These are phyloP conservation scores for Dunckerocampus dactyliophorus DNA, from an alignment of 2,113 vertebrate genomes.

Conservation along the genomic window DNA sequence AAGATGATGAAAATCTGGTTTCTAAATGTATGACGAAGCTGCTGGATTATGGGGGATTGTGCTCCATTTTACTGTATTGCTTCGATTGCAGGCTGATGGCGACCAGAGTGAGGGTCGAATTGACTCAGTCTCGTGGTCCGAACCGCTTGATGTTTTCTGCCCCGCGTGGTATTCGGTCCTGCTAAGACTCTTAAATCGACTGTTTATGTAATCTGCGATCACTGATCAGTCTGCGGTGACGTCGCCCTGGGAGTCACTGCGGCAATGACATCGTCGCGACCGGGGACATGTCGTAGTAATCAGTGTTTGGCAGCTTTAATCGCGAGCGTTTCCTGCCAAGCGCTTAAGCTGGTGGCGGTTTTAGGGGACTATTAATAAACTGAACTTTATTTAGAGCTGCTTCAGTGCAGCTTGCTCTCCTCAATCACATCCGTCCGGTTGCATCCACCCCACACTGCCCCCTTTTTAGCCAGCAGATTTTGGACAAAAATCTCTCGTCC, in stretches of 20 bases:
- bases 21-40: conserved; percentile 49
- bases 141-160: conserved; percentile 5
- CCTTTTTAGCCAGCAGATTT: conserved; percentile 17
- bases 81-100: conserved; percentile 38
- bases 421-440: background rate
- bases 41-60: conserved; percentile 65
- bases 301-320: conserved; percentile 57
- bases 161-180: background rate
- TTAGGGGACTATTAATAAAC: conserved; percentile 46
- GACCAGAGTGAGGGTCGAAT: conserved; percentile 23
- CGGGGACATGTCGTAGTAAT: conserved; percentile 46
- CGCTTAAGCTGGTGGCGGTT: conserved; percentile 52
- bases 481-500: background rate
- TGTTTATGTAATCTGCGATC: conserved; percentile 31
- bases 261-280: conserved; percentile 33
- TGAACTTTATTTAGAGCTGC: conserved; percentile 28
- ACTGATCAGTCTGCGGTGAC: conserved; percentile 32
- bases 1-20: conserved; percentile 56
- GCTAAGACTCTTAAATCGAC: conserved; percentile 6
- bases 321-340: conserved; percentile 45
- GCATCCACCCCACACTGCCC: background rate
- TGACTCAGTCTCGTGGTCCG: background rate
- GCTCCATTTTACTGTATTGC: conserved; percentile 38
- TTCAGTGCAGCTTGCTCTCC: background rate
- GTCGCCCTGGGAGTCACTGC: conserved; percentile 20